Base-by-base conservation (phyloP, 2,888 invertebrate genomes). In the Callimorpha dominula region DNA sequence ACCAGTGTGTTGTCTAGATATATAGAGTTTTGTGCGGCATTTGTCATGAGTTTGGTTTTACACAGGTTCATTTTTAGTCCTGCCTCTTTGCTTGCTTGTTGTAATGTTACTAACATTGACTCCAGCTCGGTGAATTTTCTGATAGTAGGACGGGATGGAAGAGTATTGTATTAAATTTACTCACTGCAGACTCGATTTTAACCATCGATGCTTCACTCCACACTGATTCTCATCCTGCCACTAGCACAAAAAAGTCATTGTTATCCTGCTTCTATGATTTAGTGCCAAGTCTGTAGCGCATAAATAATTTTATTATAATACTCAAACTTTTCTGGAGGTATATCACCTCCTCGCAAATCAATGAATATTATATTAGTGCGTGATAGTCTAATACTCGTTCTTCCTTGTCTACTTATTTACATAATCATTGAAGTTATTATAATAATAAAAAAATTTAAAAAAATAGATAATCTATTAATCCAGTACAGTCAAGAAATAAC, bases 31-130 rank as follows among this genome's bases (percentile, higher is more conserved):
- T 46, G n/a, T 8, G 43, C 43, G 20, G 46, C 43, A n/a, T 65
- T 65, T 43, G 65, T 65, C 65, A 65, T 65, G 43, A 65, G 46
- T 65, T 46, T 31, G 1, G 31, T 31, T 31, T 65, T 65, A n/a
- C 46, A 65, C n/a, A 65, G 65, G 46, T 65, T 65, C 46, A 65
- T 65, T 65, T 65, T 20, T 65, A 65, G 65, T 46, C 65, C 65
- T 9, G 40, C 65, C 11, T 43, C n/a, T 42, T 8, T 65, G 65
- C 65, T 65, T 17, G 65, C n/a, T 65, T 65, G n/a, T 43, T 65
- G 43, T 65, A 65, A 43, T n/a, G 65, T 43, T 46, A 40, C 46
- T 54, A 67, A 40, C 67, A 68, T 68, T 17, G 17, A 57, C 31
- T 31, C 31, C 31, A 31, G 31, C 31, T 1, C 31, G 46, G 46